Evolutionary conservation across 1,140 invertebrate species (phyloP), one percentile per base, ranked within the genome.

Genomic region (Drosophila takahashii): DNA sequence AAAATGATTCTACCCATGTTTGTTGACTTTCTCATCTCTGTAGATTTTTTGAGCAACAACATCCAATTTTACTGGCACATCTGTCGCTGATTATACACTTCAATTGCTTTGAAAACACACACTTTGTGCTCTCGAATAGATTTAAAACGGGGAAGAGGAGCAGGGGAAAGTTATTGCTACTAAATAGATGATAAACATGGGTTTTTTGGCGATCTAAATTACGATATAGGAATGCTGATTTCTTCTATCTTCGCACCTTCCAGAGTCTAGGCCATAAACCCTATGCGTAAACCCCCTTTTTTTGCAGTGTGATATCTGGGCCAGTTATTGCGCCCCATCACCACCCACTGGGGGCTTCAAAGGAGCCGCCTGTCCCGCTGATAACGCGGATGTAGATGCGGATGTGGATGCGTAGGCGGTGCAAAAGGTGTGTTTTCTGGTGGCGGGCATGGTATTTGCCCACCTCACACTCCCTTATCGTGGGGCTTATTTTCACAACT

Each of bases 311-410:
- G 11, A 39, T 51, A 60, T 51, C 45, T 60, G 51, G 16, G 29
- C 34, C 58, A 36, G 41, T 36, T 29, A 15, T 26, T 36, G 26
- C 10, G 53, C 9, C 41, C 15, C 58, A 66, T 62, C 57, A 47
- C 27, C 60, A 34, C 61, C 62, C 65, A 36, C 42, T 36, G 62
- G n/a, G 10, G 22, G 13, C 62, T 50, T 71, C 50, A 77, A 77
- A 77, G 74, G 56, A n/a, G 34, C 74, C 75, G 64, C 59, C 62
- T 37, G 34, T 7, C 50, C 29, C 29, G 73, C 74, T 71, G 71
- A 80, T 80, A 80, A 48, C 64, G 67, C 71, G 69, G 58, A 77
- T 77, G 76, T 73, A 45, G 52, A 75, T 80, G 71, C 59, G 77
- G 77, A 77, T 83, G 64, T 74, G 80, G 80, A 81, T 66, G 64